phyloP scores from a whole-genome alignment of 2,888 invertebrate species.

The Phrixothrix hirtus region DNA sequence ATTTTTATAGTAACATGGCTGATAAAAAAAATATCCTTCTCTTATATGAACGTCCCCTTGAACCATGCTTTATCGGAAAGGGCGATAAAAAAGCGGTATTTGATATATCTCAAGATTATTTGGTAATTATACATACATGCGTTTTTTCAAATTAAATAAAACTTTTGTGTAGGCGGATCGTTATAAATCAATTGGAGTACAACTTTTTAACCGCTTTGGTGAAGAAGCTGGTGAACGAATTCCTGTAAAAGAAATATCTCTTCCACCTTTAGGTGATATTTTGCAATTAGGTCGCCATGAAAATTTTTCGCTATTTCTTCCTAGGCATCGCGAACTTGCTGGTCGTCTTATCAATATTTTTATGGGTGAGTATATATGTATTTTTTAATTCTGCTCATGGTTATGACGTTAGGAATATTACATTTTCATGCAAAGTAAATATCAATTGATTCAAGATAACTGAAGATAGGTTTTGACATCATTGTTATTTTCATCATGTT shows the following conservation, averaged over 20 bases:
- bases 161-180: conserved; percentile 59
- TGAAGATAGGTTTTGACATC: no score
- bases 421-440: no score
- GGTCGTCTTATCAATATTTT: conserved; percentile 70
- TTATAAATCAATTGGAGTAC: conserved; percentile 62
- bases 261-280: conserved; percentile 64
- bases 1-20: conserved; percentile 17
- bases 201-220: conserved; percentile 66
- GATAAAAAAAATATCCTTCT: conserved; percentile 63
- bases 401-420: no score
- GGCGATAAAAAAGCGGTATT: conserved; percentile 65
- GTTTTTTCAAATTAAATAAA: no score
- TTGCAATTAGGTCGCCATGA: conserved; percentile 63
- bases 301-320: conserved; percentile 76
- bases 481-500: no score
- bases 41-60: conserved; percentile 75
- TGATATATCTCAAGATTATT: conserved; percentile 62
- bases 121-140: no score
- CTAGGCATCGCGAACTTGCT: conserved; percentile 72
- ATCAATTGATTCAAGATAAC: no score
- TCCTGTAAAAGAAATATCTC: conserved; percentile 58
- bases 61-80: conserved; percentile 78
- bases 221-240: conserved; percentile 60
- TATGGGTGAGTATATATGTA: conserved; percentile 60
- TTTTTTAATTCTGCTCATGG: no score